These are phyloP conservation scores for Caenorhabditis elegans DNA, from an alignment of 1,140 invertebrate genomes.

Conservation along the genomic window WBcel235 BX284604.4:5048001-5048500, in stretches of 20 bases:
- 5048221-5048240: not conserved
- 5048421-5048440: not conserved
- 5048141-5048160: constrained; percentile 11
- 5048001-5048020: too few relatives aligned
- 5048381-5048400: not conserved
- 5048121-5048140: not conserved
- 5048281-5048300: constrained; percentile 28
- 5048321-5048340: not conserved
- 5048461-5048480: not conserved
- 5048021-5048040: too few relatives aligned
- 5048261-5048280: too few relatives aligned
- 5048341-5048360: not conserved
- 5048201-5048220: not conserved
- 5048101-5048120: too few relatives aligned
- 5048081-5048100: too few relatives aligned
- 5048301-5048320: not conserved
- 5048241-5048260: not conserved
- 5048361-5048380: not conserved
- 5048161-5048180: not conserved
- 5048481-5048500: not conserved
- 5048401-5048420: not conserved
- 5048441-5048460: not conserved
- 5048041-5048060: too few relatives aligned
- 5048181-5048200: not conserved
- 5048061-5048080: too few relatives aligned